phyloP scores from a whole-genome alignment of 2,797 vertebrate genomes.

The Sebastes wilsoni region DNA sequence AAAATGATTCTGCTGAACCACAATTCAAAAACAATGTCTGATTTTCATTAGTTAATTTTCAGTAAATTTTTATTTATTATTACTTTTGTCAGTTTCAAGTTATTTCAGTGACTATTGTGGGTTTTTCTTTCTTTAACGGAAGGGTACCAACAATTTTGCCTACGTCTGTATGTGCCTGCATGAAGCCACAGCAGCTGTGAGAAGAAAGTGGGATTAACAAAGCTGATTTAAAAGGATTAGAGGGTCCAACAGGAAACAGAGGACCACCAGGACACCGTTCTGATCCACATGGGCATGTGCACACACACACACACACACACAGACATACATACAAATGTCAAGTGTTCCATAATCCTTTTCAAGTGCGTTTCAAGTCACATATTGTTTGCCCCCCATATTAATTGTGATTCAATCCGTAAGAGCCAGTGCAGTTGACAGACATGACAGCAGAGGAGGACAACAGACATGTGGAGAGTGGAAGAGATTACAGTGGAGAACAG shows the following conservation, averaged over 20 bases:
- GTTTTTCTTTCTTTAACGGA: too few species aligned
- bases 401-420: conserved; percentile 61
- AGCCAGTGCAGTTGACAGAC: conserved; percentile 53
- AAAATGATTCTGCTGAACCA: too few species aligned
- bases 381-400: conserved; percentile 70
- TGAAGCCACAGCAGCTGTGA: conserved; percentile 52
- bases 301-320: neutral
- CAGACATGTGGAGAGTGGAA: conserved; percentile 19
- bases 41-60: too few species aligned
- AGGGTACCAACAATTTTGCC: too few species aligned
- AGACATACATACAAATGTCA: conserved; percentile 25
- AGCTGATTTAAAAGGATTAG: conserved; percentile 82
- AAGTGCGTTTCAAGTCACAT: conserved; percentile 64
- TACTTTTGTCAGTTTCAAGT: too few species aligned
- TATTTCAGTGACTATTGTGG: too few species aligned
- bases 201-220: conserved; percentile 77
- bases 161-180: conserved; percentile 35
- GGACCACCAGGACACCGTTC: conserved; percentile 67
- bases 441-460: conserved; percentile 41
- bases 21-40: too few species aligned
- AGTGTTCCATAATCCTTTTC: conserved; percentile 72
- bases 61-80: too few species aligned
- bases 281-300: conserved; percentile 20
- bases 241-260: conserved; percentile 68
- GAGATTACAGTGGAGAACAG: conserved; percentile 43